phyloP scores from a whole-genome alignment of 2,113 vertebrate genomes.

The Pluvianellus socialis region DNA sequence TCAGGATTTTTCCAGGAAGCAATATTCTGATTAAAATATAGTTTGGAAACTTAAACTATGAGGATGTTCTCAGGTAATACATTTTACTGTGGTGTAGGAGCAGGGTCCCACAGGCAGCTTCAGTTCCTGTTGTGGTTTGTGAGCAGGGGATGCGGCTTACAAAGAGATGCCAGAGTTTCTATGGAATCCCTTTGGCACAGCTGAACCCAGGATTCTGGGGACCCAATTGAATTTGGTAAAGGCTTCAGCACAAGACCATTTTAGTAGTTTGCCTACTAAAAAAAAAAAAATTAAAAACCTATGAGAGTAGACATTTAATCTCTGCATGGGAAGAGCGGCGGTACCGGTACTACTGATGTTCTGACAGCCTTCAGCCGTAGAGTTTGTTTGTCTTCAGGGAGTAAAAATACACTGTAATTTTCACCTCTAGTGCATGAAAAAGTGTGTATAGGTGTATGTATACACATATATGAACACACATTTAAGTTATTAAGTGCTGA shows the following conservation, averaged over 20 bases:
- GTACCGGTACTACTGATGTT: not conserved
- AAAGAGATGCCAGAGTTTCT: not conserved
- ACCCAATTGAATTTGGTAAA: not conserved
- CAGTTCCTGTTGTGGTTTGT: not conserved
- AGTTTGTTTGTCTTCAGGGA: not conserved
- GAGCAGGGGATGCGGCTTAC: not conserved
- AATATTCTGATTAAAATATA: not conserved
- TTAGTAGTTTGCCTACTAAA: not conserved
- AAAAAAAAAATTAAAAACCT: not conserved
- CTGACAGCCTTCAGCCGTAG: not conserved
- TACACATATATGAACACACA: not conserved
- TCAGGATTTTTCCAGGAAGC: not conserved
- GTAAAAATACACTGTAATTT: not conserved
- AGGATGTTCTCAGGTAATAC: not conserved
- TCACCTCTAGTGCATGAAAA: not conserved
- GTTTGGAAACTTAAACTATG: not conserved
- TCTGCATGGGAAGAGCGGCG: not conserved
- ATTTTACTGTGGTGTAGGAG: not conserved
- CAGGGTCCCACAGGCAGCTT: not conserved
- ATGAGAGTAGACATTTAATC: not conserved
- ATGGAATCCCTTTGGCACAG: fast-evolving
- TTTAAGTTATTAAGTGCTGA: not conserved
- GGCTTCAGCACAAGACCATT: not conserved
- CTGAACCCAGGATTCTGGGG: not conserved
- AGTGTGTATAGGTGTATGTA: not conserved